phyloP scores from a whole-genome alignment of 2,113 vertebrate species.

The Merops nubicus region DNA sequence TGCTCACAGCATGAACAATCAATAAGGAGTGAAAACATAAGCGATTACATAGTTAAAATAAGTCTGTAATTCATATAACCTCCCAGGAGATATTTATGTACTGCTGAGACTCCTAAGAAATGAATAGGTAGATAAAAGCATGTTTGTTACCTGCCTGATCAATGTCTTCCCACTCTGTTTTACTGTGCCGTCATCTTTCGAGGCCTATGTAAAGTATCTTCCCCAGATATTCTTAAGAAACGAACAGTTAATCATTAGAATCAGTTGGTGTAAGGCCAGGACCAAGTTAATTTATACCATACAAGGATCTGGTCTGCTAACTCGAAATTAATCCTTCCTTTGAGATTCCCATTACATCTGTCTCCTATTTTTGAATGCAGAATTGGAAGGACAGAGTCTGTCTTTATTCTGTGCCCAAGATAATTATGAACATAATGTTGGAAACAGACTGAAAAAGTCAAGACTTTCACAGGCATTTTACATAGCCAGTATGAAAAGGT shows the following conservation, averaged over 20 bases:
- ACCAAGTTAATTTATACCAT: not conserved
- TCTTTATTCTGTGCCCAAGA: not conserved
- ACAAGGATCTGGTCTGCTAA: not conserved
- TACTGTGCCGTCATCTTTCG: not conserved
- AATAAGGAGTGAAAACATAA: constrained; percentile 11
- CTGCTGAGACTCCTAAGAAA: not conserved
- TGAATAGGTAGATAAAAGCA: not conserved
- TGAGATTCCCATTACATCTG: constrained; percentile 8
- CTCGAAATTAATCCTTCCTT: not conserved
- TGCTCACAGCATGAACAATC: not conserved
- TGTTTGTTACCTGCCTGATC: not conserved
- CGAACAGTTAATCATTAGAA: not conserved
- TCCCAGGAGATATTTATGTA: not conserved
- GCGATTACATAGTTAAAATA: not conserved
- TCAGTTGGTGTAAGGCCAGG: not conserved
- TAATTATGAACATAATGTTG: not conserved
- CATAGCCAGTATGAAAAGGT: not conserved
- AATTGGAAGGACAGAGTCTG: not conserved
- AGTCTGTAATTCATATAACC: not conserved
- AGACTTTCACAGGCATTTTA: not conserved
- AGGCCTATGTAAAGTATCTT: not conserved
- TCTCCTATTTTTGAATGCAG: not conserved
- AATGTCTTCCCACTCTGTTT: not conserved
- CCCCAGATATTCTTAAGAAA: not conserved
- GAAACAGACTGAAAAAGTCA: not conserved